Evolutionary conservation across 2,113 vertebrate species (phyloP).

Genomic region (Dicaeum eximium): DNA sequence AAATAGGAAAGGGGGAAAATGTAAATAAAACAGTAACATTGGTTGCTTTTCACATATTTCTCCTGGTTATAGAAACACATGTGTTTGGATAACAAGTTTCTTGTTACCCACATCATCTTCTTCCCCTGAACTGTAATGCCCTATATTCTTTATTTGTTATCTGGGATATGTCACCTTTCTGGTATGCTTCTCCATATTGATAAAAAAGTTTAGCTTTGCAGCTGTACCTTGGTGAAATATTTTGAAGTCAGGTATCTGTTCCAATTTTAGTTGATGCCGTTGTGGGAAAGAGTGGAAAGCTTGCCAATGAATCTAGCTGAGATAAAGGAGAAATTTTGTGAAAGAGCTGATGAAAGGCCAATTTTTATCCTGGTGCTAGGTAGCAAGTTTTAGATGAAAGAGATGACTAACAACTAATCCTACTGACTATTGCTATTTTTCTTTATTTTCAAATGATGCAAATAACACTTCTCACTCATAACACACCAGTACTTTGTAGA

Average conservation of each 20-base stretch:
- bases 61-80: neutral
- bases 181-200: neutral
- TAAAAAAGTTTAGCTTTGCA: neutral
- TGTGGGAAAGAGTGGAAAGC: neutral
- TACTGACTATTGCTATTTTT: neutral
- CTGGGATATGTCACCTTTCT: neutral
- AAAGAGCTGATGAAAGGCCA: neutral
- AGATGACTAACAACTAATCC: neutral
- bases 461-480: neutral
- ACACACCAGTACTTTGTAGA: neutral
- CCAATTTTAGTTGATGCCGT: neutral
- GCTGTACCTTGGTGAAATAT: neutral
- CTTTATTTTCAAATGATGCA: neutral
- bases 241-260: neutral
- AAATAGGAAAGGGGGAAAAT: neutral
- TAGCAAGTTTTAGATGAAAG: neutral
- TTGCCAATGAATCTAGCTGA: neutral
- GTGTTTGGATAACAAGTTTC: neutral
- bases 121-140: neutral
- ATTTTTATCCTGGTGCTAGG: neutral
- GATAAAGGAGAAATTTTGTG: neutral
- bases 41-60: conserved; percentile 32
- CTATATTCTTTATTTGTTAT: neutral
- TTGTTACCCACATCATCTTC: neutral
- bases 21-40: neutral